Evolutionary conservation across 1,140 invertebrate genomes (phyloP).

Genomic region (Brachystomella parvula): DNA sequence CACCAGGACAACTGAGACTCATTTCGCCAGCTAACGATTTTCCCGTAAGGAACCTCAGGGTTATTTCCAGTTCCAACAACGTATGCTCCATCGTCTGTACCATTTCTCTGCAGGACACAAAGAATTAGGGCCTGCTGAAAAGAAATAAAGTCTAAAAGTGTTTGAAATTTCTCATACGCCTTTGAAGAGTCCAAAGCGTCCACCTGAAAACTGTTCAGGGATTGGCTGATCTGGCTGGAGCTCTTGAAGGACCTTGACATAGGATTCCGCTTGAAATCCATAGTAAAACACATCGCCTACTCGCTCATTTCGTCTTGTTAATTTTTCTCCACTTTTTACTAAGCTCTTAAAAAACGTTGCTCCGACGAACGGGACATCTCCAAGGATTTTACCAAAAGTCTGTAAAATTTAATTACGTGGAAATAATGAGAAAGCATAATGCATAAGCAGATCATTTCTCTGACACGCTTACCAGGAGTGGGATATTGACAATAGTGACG

Average conservation of each 20-base stretch:
- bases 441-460: not conserved
- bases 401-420: not conserved
- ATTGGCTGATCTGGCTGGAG: not conserved
- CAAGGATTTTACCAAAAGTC: constrained; percentile 8
- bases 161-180: constrained; percentile 1
- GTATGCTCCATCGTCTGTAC: constrained; percentile 44
- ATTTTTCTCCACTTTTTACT: constrained; percentile 11
- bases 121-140: not conserved
- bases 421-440: not conserved
- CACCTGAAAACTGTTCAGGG: not conserved
- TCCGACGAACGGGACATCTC: not conserved
- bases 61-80: constrained; percentile 59
- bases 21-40: constrained; percentile 53
- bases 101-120: constrained; percentile 2
- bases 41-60: constrained; percentile 57
- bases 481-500: constrained; percentile 12
- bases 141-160: not conserved
- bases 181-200: constrained; percentile 15
- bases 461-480: constrained; percentile 2
- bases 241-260: constrained; percentile 3
- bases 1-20: constrained; percentile 51
- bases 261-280: not conserved
- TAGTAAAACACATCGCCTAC: constrained; percentile 8
- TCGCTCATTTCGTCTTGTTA: not conserved
- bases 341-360: not conserved